Base-by-base conservation (phyloP, 2,113 vertebrate species). In the Tinamus guttatus region DNA sequence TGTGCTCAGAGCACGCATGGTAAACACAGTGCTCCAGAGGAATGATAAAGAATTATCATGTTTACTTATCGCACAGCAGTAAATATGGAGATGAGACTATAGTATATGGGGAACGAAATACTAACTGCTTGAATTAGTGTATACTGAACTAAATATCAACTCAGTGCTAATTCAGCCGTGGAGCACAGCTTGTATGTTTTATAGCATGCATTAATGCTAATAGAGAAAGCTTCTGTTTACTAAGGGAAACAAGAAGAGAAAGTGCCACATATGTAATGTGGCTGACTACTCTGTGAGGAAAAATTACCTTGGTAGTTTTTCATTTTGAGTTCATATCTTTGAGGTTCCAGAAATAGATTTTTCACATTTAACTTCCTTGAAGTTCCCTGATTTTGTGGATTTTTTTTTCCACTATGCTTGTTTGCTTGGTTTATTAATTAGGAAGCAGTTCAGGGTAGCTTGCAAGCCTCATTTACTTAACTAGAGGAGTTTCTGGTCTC, bases 71-170 rank as follows among this genome's bases (percentile, higher is more conserved):
- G 8, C 93, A 38, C 90, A 78, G 40, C 88, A 73, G 81, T 93
- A 87, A 96, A 93, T 94, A 89, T 54, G 85, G 71, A 94, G 83
- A 96, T 94, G 88, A 96, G 85, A 36, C 87, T 79, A 62, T 94
- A 56, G 49, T 95, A 65, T 89, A 65, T 41, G 54, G 59, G 85
- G 73, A 90, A 90, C 9, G 6, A 95, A 95, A 78, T 15, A 6
- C 82, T 88, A 90, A 89, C 73, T 89, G 85, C 83, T 69, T 92
- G 88, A 94, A 87, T 93, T 93, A 93, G 90, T 87, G 40, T 38
- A n/a, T 92, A 38, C 65, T 65, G 43, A 54, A 69, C 74, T 79
- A 92, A 92, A 73, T 84, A 88, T 94, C 91, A 95, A 88, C 90
- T 87, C 86, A 92, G 10, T 85, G 67, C 84, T 93, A 94, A 86